Evolutionary conservation across 2,888 invertebrate species (phyloP).

Genomic region (Dolomedes plantarius): DNA sequence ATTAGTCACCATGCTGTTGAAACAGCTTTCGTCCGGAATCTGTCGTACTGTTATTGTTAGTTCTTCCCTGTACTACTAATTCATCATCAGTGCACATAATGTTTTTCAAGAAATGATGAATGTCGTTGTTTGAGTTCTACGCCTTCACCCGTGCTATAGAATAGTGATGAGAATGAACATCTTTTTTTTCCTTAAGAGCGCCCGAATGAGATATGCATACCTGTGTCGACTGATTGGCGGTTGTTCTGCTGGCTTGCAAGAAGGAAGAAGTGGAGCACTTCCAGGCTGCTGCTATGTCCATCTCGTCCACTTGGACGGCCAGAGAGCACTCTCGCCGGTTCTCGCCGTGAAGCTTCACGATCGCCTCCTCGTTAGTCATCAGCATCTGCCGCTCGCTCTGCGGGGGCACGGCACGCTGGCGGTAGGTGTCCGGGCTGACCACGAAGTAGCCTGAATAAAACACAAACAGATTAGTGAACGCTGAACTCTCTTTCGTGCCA

Average conservation of each 20-base stretch:
- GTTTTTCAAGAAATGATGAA: no score
- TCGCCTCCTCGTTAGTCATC: slow-evolving; percentile 72
- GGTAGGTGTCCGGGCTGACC: slow-evolving; percentile 86
- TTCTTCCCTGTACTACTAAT: no score
- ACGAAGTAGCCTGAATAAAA: slow-evolving; percentile 83
- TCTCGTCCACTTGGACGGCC: slow-evolving; percentile 54
- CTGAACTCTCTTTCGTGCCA: no score
- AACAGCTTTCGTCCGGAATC: no score
- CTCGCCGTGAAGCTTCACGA: slow-evolving; percentile 61
- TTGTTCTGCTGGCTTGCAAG: slow-evolving; percentile 15
- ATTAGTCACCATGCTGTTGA: no score
- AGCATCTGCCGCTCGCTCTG: slow-evolving; percentile 60
- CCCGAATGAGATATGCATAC: not conserved
- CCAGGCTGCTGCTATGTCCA: slow-evolving; percentile 46
- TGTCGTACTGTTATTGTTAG: no score
- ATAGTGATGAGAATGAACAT: no score
- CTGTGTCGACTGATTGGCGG: not conserved
- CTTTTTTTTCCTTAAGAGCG: no score
- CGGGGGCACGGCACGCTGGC: slow-evolving; percentile 37
- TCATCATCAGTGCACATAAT: no score
- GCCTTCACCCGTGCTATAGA: no score
- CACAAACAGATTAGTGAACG: no score
- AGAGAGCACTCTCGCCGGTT: slow-evolving; percentile 25
- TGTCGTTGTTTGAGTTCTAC: no score
- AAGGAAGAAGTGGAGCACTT: slow-evolving; percentile 38